Conservation (phyloP, 2,888 invertebrate species). For the Drosophila picticornis region DNA sequence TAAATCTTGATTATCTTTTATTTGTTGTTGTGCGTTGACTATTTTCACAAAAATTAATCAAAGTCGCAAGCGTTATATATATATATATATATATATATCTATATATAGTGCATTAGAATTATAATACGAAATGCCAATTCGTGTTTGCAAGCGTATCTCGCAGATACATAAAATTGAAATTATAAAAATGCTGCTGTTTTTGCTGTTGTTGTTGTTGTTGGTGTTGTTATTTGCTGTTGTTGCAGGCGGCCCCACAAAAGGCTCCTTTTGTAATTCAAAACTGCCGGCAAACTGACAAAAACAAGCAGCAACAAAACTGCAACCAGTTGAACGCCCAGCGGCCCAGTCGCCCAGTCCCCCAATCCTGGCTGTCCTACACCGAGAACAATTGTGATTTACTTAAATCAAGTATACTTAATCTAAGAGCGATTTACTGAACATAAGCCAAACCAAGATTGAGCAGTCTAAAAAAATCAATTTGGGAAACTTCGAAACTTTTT, state of each 20-base stretch:
- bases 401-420: not conserved
- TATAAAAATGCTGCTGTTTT: slow-evolving; percentile 58
- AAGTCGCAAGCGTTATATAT: not conserved
- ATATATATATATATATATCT: too few species aligned
- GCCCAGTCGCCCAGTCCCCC: slow-evolving; percentile 39
- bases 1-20: not conserved
- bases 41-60: not conserved
- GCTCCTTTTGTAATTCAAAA: slow-evolving; percentile 79
- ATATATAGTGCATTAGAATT: slow-evolving; percentile 37
- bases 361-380: slow-evolving; percentile 2
- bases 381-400: not conserved
- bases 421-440: not conserved
- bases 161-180: slow-evolving; percentile 74
- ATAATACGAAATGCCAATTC: slow-evolving; percentile 73
- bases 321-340: slow-evolving; percentile 44
- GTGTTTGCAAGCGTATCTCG: slow-evolving; percentile 64
- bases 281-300: slow-evolving; percentile 56
- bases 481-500: not conserved
- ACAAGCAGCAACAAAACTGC: slow-evolving; percentile 14
- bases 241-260: slow-evolving; percentile 58
- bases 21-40: not conserved
- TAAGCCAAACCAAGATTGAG: not conserved
- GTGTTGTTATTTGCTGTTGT: slow-evolving; percentile 15
- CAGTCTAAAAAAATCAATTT: not conserved
- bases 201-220: slow-evolving; percentile 15